phyloP scores from a whole-genome alignment of 64 coral and sea anemone genomes.

The Dendrophyllia cribrosa region DNA sequence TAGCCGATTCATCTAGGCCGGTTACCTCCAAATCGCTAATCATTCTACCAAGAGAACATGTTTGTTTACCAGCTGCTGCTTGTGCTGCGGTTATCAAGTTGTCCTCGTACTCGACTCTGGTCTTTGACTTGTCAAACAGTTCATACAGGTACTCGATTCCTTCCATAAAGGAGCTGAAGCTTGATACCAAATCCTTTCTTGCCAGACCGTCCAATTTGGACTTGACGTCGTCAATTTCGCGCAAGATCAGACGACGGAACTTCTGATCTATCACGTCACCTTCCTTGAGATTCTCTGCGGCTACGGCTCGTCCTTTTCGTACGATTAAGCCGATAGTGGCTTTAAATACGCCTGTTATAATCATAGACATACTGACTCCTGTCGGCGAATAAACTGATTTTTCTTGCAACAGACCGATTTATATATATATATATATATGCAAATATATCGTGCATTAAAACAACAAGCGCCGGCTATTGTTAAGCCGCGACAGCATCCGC shows the following conservation, averaged over 20 bases:
- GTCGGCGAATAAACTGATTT: no score
- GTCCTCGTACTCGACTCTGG: background rate
- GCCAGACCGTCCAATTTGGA: constrained; percentile 63
- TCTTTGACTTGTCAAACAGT: constrained; percentile 41
- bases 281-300: constrained; percentile 27
- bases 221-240: constrained; percentile 60
- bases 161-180: constrained; percentile 42
- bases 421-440: no score
- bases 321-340: constrained; percentile 47
- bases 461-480: no score
- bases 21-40: constrained; percentile 12
- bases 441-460: no score
- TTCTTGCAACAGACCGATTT: no score
- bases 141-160: constrained; percentile 51
- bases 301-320: constrained; percentile 41
- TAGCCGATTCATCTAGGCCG: constrained; percentile 17
- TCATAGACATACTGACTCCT: constrained; percentile 8
- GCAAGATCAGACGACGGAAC: constrained; percentile 61
- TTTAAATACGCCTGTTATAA: constrained; percentile 27
- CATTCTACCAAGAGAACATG: background rate
- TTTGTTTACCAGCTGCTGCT: background rate
- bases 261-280: constrained; percentile 59
- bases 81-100: no score
- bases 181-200: constrained; percentile 36
- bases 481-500: no score